Evolutionary conservation across 2,797 vertebrate genomes (phyloP).

Genomic region (Protonibea diacanthus): DNA sequence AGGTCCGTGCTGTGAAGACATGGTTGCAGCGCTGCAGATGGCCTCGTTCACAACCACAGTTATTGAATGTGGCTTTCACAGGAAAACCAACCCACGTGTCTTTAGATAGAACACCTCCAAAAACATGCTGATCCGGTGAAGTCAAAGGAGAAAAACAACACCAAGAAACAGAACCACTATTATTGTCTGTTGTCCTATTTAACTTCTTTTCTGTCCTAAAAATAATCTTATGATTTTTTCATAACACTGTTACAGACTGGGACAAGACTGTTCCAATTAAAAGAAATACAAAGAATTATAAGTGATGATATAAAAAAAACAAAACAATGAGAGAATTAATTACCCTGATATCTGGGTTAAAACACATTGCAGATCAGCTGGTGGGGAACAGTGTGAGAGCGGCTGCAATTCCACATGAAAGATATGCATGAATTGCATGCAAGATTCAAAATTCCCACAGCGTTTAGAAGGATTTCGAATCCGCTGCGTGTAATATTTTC

Average conservation of each 20-base stretch:
- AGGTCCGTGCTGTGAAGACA: not conserved
- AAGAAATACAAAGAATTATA: not conserved
- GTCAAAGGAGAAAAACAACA: not conserved
- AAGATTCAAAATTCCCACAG: not conserved
- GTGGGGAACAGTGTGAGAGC: not conserved
- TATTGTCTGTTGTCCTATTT: not conserved
- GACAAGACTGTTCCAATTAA: not conserved
- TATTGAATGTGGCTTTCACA: slow-evolving; percentile 19
- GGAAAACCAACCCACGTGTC: not conserved
- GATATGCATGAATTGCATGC: not conserved
- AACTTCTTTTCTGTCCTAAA: not conserved
- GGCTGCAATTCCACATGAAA: not conserved
- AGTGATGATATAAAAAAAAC: not conserved
- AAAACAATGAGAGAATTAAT: not conserved
- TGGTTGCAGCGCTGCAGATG: slow-evolving; percentile 41
- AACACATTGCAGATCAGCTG: not conserved
- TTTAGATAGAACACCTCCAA: not conserved
- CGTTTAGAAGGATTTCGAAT: not conserved
- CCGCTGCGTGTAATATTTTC: not conserved
- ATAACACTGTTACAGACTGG: not conserved
- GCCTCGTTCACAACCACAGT: slow-evolving; percentile 41
- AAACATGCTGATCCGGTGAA: not conserved
- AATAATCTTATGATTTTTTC: not conserved
- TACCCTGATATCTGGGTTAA: not conserved
- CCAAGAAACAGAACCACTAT: not conserved